A percentile compares a stretch with the other conserved stretches of the same genome.
These are phyloP conservation scores for Perca fluviatilis DNA, from an alignment of 2,113 vertebrate species.

Conservation along the genomic window DNA sequence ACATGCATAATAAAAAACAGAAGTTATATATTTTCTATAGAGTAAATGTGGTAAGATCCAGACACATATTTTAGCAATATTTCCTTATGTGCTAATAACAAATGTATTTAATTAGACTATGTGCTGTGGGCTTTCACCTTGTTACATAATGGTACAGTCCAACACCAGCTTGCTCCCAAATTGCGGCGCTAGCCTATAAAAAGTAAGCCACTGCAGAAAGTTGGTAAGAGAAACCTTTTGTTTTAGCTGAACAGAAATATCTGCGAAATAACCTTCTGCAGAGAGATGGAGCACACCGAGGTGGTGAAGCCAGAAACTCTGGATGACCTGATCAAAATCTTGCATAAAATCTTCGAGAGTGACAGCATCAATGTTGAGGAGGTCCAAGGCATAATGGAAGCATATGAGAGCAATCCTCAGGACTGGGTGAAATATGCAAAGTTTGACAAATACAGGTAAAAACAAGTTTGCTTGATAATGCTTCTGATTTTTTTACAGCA, in stretches of 20 bases:
- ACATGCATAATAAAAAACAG: background rate
- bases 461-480: background rate
- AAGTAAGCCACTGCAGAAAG: conserved; percentile 47
- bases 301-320: conserved; percentile 86
- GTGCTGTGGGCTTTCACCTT: conserved; percentile 42
- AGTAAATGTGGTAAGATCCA: background rate
- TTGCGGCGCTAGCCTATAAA: conserved; percentile 70
- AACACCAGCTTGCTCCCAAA: conserved; percentile 55
- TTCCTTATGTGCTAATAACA: background rate
- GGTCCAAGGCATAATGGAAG: conserved; percentile 92
- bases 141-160: conserved; percentile 81
- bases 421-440: conserved; percentile 92
- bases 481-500: background rate
- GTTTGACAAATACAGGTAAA: conserved; percentile 94
- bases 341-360: conserved; percentile 88
- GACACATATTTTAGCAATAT: background rate
- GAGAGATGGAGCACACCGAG: conserved; percentile 87
- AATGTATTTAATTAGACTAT: background rate
- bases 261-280: background rate
- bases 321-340: conserved; percentile 87
- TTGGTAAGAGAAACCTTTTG: conserved; percentile 14
- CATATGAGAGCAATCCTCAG: conserved; percentile 90
- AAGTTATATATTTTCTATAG: rapidly evolving
- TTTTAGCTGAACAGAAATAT: background rate
- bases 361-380: conserved; percentile 91